phyloP scores from a whole-genome alignment of 2,888 invertebrate species.

The Zeuzera pyrina region DNA sequence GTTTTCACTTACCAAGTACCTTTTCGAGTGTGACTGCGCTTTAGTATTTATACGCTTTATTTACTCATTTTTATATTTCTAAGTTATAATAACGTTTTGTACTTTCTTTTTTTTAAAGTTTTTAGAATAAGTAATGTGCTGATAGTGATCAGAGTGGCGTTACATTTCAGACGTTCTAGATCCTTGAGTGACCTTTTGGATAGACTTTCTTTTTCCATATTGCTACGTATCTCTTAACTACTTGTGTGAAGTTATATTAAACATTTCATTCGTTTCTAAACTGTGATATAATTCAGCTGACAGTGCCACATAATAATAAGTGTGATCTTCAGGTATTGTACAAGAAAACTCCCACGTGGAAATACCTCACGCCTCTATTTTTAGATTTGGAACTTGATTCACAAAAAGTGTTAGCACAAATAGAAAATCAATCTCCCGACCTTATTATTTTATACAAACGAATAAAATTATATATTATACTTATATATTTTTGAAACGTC shows the following conservation, averaged over 20 bases:
- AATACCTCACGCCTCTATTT: conserved; percentile 68
- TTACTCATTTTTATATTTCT: conserved; percentile 34
- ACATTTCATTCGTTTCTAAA: conserved; percentile 29
- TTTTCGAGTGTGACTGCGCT: conserved; percentile 48
- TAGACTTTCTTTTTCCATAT: conserved; percentile 67
- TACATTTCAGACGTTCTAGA: conserved; percentile 51
- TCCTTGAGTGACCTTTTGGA: conserved; percentile 68
- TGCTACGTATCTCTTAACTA: conserved; percentile 38
- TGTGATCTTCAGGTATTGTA: conserved; percentile 53
- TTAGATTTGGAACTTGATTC: conserved; percentile 63
- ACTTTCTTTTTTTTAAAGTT: conserved; percentile 43
- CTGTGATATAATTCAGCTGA: conserved; percentile 56
- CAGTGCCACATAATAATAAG: conserved; percentile 46
- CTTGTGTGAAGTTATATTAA: conserved; percentile 30
- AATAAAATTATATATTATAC: too few species aligned
- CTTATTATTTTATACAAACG: too few species aligned
- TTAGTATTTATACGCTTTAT: conserved; percentile 42
- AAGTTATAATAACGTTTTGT: conserved; percentile 35
- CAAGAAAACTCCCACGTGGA: conserved; percentile 66
- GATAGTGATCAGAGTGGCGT: conserved; percentile 47
- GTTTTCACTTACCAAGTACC: conserved; percentile 56
- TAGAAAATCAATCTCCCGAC: conserved; percentile 30
- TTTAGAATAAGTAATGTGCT: conserved; percentile 46
- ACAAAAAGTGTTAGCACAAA: conserved; percentile 42
- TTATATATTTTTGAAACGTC: too few species aligned